Evolutionary conservation across 2,888 invertebrate species (phyloP).

Genomic region (Linnaemya vulpina): DNA sequence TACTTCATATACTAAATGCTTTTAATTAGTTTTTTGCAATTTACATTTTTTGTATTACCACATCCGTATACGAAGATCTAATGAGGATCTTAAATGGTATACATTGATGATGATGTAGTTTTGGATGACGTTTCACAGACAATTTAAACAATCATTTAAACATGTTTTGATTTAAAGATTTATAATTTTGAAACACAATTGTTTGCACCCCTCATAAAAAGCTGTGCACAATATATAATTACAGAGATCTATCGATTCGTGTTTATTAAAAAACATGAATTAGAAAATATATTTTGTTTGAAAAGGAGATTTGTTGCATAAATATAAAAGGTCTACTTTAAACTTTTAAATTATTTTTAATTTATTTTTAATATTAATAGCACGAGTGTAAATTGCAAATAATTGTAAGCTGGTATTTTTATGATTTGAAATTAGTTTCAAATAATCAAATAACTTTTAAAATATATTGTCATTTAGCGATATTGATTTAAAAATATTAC

Average conservation of each 20-base stretch:
- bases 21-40: slow-evolving; percentile 15
- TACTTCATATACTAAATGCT: slow-evolving; percentile 11
- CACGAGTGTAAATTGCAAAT: slow-evolving; percentile 6
- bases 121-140: slow-evolving; percentile 22
- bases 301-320: slow-evolving; percentile 44
- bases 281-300: slow-evolving; percentile 4
- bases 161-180: slow-evolving; percentile 22
- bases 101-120: slow-evolving; percentile 5
- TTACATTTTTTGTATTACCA: slow-evolving; percentile 47
- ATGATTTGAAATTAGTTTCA: neutral
- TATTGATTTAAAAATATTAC: neutral
- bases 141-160: slow-evolving; percentile 28
- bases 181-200: slow-evolving; percentile 57
- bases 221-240: slow-evolving; percentile 35
- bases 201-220: slow-evolving; percentile 59
- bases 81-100: slow-evolving; percentile 44
- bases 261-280: slow-evolving; percentile 22
- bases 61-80: slow-evolving; percentile 56
- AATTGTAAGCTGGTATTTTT: neutral
- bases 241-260: slow-evolving; percentile 38
- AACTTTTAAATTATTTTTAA: slow-evolving; percentile 62
- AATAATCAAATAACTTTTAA: neutral
- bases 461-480: neutral
- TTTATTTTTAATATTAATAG: slow-evolving; percentile 30
- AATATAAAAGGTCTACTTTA: slow-evolving; percentile 48